Conservation (phyloP, 2,888 invertebrate genomes). For the Graphium colonna region DNA sequence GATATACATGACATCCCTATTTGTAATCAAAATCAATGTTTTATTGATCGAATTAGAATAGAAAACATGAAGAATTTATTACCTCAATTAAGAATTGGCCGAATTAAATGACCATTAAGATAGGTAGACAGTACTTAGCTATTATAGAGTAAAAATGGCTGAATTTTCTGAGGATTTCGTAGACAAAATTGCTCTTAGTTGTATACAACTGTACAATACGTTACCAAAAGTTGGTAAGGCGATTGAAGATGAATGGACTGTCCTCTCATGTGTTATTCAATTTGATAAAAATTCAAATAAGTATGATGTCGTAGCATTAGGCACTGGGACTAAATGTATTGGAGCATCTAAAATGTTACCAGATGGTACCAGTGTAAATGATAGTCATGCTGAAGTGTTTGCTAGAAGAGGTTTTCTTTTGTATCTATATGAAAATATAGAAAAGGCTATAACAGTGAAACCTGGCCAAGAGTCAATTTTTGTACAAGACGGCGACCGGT, state of each 20-base stretch:
- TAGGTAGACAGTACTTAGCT: background rate
- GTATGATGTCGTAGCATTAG: constrained; percentile 86
- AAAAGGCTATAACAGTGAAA: constrained; percentile 47
- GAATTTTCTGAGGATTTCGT: constrained; percentile 44
- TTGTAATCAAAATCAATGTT: background rate
- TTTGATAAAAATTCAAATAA: constrained; percentile 51
- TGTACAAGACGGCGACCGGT: constrained; percentile 44
- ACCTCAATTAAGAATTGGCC: background rate
- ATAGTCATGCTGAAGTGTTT: constrained; percentile 95
- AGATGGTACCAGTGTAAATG: constrained; percentile 87
- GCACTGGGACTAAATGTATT: constrained; percentile 95
- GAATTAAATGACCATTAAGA: constrained; percentile 6
- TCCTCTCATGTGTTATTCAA: constrained; percentile 86
- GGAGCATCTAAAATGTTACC: constrained; percentile 84
- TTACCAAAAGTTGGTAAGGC: constrained; percentile 92
- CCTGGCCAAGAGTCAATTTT: constrained; percentile 48
- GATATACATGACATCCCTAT: too few species aligned
- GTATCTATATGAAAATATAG: constrained; percentile 85
- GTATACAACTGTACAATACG: constrained; percentile 79
- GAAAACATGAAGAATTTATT: background rate
- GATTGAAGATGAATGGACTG: constrained; percentile 88
- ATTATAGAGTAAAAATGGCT: constrained; percentile 33
- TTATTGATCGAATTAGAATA: background rate
- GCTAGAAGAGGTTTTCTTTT: constrained; percentile 90
- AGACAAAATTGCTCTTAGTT: constrained; percentile 78